Evolutionary conservation across 2,113 vertebrate genomes (phyloP), one percentile per base, ranked within the genome.

Genomic region (Chloroceryle aenea): DNA sequence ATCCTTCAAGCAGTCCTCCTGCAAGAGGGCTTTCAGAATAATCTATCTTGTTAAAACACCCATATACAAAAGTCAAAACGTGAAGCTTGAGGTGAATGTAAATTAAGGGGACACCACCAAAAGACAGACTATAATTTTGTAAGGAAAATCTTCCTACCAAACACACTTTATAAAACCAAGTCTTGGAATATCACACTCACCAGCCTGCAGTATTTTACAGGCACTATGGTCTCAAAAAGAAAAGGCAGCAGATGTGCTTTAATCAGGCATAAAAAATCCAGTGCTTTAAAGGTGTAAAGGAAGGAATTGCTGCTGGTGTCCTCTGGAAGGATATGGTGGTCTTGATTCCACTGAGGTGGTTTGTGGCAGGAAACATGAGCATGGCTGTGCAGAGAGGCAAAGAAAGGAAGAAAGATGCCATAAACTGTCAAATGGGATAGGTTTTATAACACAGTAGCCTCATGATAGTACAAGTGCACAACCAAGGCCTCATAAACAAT

Each of bases 311-410:
- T 71, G 19, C 32, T 30, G 14, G 14, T 42, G n/a, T 38, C 50
- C 17, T 4, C 20, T 20, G 43, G 16, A 59, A 45, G 16, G 6
- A 6, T 20, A 19, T 17, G 16, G 25, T 68, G 14, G 36, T 67
- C 32, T 62, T 1, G 0, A 19, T 61, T 68, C 40, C 30, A 30
- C 12, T 3, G 34, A 48, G 12, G n/a, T 3, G 3, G 10, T 26
- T 81, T 36, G 36, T 19, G 22, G 15, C n/a, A 86, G 16, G 7
- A 69, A 80, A 34, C 32, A 2, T 14, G 79, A 66, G 23, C 7
- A 9, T 30, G n/a, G 17, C 10, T 62, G 38, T 48, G 63, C 21
- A 84, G 29, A 30, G 12, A 30, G 21, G 32, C 6, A 56, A 50
- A 74, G 47, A 68, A 76, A n/a, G 30, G 25, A 23, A 90, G 36